Evolutionary conservation across 2,113 vertebrate genomes (phyloP).

Genomic region (Sitta europaea): DNA sequence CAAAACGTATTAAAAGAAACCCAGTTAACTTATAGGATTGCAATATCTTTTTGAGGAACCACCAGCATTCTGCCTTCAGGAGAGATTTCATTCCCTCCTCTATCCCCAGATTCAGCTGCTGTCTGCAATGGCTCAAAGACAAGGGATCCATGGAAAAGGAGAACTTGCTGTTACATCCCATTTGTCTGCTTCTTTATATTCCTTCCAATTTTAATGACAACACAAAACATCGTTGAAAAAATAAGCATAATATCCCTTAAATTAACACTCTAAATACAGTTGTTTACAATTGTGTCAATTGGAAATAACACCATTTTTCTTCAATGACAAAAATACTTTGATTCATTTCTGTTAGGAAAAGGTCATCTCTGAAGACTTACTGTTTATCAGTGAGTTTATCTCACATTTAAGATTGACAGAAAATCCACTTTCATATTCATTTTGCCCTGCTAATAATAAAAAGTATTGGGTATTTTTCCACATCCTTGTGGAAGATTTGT

Average conservation of each 20-base stretch:
- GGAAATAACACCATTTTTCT: neutral
- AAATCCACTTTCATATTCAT: neutral
- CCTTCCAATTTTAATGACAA: neutral
- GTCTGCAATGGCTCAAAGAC: neutral
- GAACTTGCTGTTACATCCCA: neutral
- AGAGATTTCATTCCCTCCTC: neutral
- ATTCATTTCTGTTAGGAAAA: neutral
- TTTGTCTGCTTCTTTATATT: neutral
- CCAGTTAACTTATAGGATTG: neutral
- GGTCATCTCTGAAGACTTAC: neutral
- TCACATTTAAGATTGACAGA: neutral
- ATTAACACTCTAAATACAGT: neutral
- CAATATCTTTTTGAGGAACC: neutral
- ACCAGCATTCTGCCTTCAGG: neutral
- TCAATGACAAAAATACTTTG: neutral
- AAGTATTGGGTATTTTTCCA: neutral
- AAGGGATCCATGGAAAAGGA: neutral
- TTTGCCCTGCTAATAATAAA: neutral
- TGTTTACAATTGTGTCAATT: neutral
- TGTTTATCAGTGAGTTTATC: neutral
- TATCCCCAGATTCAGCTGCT: neutral
- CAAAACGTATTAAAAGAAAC: neutral
- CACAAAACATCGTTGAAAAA: neutral
- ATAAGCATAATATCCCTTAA: neutral
- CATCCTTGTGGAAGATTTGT: neutral